Evolutionary conservation across 2,888 invertebrate species (phyloP).

Genomic region (Cephus rjabovi): DNA sequence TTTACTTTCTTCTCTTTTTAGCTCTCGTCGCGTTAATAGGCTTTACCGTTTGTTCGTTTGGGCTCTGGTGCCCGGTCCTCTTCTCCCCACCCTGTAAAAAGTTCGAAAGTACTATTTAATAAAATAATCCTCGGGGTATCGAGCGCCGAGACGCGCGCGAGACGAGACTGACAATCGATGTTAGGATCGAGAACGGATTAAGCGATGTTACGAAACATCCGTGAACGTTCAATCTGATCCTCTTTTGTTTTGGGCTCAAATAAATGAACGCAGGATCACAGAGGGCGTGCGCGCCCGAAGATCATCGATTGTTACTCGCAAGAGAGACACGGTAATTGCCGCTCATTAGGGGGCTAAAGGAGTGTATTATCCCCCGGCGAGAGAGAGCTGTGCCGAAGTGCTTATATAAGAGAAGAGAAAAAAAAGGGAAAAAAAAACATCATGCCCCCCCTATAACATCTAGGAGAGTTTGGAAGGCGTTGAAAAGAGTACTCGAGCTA

Average conservation of each 20-base stretch:
- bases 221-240: slow-evolving; percentile 16
- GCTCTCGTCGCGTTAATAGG: background rate
- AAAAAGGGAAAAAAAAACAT: slow-evolving; percentile 1
- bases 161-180: background rate
- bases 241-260: slow-evolving; percentile 42
- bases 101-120: background rate
- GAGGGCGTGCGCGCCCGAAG: slow-evolving; percentile 39
- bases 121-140: background rate
- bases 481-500: slow-evolving; percentile 51
- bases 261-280: slow-evolving; percentile 44
- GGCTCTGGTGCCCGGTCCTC: background rate
- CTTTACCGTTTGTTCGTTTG: background rate
- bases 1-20: background rate
- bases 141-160: background rate
- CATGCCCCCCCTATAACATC: background rate
- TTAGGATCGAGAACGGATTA: slow-evolving; percentile 2
- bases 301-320: slow-evolving; percentile 47
- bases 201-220: slow-evolving; percentile 3
- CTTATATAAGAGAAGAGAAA: slow-evolving; percentile 11
- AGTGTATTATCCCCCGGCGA: slow-evolving; percentile 47
- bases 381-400: slow-evolving; percentile 25
- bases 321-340: slow-evolving; percentile 50
- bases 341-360: slow-evolving; percentile 51
- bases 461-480: slow-evolving; percentile 38
- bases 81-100: background rate